These are phyloP conservation scores for Scytalopus superciliaris DNA, from an alignment of 2,113 vertebrate genomes.

Conservation along the genomic window DNA sequence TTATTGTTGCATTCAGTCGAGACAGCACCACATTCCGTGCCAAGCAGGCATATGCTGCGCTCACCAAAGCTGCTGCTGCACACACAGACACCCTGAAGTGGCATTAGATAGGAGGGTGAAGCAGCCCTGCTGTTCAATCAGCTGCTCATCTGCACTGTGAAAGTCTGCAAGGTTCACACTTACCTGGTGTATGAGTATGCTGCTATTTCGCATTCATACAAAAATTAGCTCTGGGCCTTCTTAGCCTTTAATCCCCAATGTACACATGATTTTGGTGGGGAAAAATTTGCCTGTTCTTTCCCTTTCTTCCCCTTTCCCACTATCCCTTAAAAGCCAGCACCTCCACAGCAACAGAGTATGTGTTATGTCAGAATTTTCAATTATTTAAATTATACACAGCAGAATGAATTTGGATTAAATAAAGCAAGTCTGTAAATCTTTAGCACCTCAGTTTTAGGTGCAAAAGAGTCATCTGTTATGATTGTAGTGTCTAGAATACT, in stretches of 20 bases:
- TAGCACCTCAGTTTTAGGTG: neutral
- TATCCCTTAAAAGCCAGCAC: neutral
- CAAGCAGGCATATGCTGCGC: accelerated
- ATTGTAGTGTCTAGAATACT: neutral
- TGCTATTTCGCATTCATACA: neutral
- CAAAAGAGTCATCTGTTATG: neutral
- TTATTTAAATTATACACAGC: neutral
- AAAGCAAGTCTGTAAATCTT: neutral
- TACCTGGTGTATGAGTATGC: accelerated
- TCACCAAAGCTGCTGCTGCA: neutral
- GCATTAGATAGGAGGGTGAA: neutral
- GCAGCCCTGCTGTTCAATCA: neutral
- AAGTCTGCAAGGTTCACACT: neutral
- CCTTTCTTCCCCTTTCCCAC: neutral
- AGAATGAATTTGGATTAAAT: neutral
- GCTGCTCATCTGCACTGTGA: neutral
- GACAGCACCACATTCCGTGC: neutral
- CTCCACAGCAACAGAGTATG: neutral
- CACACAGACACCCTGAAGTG: neutral
- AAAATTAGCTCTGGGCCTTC: neutral
- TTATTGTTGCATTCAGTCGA: neutral
- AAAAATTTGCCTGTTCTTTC: neutral
- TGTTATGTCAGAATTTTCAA: neutral
- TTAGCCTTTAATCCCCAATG: neutral
- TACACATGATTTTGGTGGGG: neutral